Evolutionary conservation across 92 coral and sea anemone genomes (phyloP).

Genomic region (Galaxea fascicularis): DNA sequence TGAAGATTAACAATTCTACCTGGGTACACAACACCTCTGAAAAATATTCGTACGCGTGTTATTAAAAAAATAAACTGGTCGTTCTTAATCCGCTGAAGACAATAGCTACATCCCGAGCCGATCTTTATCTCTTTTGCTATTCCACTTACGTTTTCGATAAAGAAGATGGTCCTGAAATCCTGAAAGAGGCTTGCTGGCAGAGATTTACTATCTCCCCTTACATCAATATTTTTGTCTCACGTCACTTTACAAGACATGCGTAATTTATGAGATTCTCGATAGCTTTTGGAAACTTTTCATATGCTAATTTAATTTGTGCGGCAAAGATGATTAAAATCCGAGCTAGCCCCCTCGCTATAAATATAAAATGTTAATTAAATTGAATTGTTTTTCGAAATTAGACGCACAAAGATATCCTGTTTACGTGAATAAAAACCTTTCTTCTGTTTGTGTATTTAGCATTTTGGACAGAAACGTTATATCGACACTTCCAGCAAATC

Average conservation of each 20-base stretch:
- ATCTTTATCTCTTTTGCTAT: too few species aligned
- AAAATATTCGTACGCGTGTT: too few species aligned
- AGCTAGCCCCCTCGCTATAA: background rate
- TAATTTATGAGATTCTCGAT: background rate
- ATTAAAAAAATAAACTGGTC: too few species aligned
- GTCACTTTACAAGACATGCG: background rate
- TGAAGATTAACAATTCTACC: too few species aligned
- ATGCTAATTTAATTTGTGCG: slow-evolving; percentile 9
- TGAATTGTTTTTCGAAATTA: slow-evolving; percentile 1
- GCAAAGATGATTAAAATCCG: slow-evolving; percentile 12
- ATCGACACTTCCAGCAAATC: background rate
- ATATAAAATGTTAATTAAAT: slow-evolving; percentile 28
- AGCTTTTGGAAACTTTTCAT: slow-evolving; percentile 3
- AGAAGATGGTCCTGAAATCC: too few species aligned
- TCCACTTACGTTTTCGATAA: too few species aligned
- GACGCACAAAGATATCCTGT: slow-evolving; percentile 1
- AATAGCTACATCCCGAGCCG: too few species aligned
- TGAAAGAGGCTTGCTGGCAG: background rate
- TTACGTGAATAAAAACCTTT: background rate
- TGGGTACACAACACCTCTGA: too few species aligned
- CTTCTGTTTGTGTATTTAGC: slow-evolving; percentile 13
- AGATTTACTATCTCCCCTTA: background rate
- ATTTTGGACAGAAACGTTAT: background rate
- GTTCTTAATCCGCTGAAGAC: too few species aligned
- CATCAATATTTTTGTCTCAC: background rate